Evolutionary conservation across 2,113 vertebrate species (phyloP), one percentile per base, ranked within the genome.

Genomic region (Elachura formosa): DNA sequence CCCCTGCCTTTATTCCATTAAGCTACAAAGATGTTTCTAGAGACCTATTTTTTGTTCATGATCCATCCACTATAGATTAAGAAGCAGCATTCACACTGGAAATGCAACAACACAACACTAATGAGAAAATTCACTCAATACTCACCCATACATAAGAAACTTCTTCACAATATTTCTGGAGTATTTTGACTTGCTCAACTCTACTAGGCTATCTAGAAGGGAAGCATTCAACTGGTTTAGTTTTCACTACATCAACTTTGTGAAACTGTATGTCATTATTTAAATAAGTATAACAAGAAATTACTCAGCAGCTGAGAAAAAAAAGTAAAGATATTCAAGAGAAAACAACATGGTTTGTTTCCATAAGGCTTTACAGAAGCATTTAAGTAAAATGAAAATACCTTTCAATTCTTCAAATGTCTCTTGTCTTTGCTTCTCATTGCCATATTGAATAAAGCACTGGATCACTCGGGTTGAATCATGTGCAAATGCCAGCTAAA

Each of bases 81-180:
- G 9, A 74, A 26, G 34, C 31, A 81, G 34, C 20, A 58, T n/a
- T 87, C 43, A 71, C 20, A 61, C 5, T 34, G 19, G 14, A 83
- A 88, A 94, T 25, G 2, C 61, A 93, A 69, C 23, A 86, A 55
- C 3, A 13, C 25, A 85, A 62, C 12, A 75, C 9, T 55, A 22
- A 72, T 29, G 49, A 85, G 26, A 19, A 61, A 62, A 59, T 28
- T 79, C 51, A 46, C 45, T 56, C 67, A 62, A 84, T 90, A 98
- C 98, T 97, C 95, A 99, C 99, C 99, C 99, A 88, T 99, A 99
- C 98, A 99, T 99, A 58, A 99, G 98, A 97, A 99, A 98, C 68
- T 99, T 99, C 95, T 99, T 99, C 84, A 99, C 99, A 89, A 99
- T 98, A 89, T 99, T 99, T 97, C 97, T 98, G 94, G 98, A 99